phyloP scores from a whole-genome alignment of 2,113 vertebrate species.

The Okapia johnstoni region DNA sequence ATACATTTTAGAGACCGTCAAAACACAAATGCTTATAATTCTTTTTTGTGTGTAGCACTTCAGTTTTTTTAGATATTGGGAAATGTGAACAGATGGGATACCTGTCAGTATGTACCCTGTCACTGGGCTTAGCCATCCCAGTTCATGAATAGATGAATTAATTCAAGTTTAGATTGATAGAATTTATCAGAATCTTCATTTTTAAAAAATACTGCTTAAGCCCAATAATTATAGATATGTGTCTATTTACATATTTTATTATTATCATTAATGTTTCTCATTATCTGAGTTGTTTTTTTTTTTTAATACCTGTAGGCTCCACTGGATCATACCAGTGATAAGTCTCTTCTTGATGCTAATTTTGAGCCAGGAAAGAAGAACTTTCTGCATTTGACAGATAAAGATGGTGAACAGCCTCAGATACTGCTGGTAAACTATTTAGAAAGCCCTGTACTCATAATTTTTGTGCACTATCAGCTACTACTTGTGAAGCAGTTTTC shows the following conservation, averaged over 20 bases:
- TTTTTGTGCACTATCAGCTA: slow-evolving; percentile 25
- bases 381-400: slow-evolving; percentile 95
- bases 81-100: not conserved
- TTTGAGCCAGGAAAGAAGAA: slow-evolving; percentile 97
- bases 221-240: not conserved
- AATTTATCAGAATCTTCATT: slow-evolving; percentile 6
- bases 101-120: not conserved
- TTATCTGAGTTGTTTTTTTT: not conserved
- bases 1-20: slow-evolving; percentile 17
- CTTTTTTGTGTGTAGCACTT: not conserved
- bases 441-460: not conserved
- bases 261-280: not conserved
- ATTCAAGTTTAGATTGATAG: not conserved
- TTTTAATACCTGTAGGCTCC: slow-evolving; percentile 79
- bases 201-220: not conserved
- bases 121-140: not conserved
- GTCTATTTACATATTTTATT: not conserved
- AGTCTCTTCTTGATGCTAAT: slow-evolving; percentile 90
- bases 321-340: slow-evolving; percentile 91
- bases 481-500: not conserved
- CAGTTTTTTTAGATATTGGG: not conserved
- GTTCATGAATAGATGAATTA: not conserved
- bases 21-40: not conserved
- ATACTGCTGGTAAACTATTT: slow-evolving; percentile 84
- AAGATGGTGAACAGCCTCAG: slow-evolving; percentile 96